These are phyloP conservation scores for Serilophus lunatus DNA, from an alignment of 2,113 vertebrate genomes.

Conservation along the genomic window DNA sequence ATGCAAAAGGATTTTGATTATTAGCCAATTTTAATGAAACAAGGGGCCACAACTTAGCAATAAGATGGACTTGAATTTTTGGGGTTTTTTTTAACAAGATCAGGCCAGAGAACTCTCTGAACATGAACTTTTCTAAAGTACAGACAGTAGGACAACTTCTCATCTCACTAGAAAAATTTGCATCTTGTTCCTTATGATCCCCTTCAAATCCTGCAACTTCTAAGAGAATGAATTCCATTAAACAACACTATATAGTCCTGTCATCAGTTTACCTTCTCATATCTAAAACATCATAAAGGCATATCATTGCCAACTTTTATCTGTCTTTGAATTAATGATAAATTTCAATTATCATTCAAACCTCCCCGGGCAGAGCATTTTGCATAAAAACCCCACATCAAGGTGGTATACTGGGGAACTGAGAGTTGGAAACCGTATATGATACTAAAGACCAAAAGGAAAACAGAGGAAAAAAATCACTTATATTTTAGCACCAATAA, in stretches of 20 bases:
- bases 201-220: not conserved
- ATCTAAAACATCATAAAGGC: not conserved
- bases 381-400: not conserved
- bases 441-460: not conserved
- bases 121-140: not conserved
- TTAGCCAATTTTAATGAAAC: not conserved
- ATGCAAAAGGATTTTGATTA: conserved; percentile 27
- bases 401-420: not conserved
- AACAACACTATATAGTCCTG: not conserved
- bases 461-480: not conserved
- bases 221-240: not conserved
- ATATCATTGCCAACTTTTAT: not conserved
- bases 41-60: not conserved
- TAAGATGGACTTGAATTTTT: not conserved
- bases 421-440: not conserved
- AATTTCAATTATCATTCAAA: not conserved
- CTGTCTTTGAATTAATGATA: not conserved
- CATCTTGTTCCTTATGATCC: not conserved
- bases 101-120: not conserved
- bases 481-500: not conserved
- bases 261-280: not conserved
- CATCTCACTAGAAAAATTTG: not conserved
- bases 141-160: not conserved
- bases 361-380: not conserved
- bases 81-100: not conserved